Percentiles rank a stretch among this genome's conserved stretches.
These are phyloP conservation scores for Brevimyrus niger DNA, from an alignment of 2,113 vertebrate genomes.

Conservation along the genomic window DNA sequence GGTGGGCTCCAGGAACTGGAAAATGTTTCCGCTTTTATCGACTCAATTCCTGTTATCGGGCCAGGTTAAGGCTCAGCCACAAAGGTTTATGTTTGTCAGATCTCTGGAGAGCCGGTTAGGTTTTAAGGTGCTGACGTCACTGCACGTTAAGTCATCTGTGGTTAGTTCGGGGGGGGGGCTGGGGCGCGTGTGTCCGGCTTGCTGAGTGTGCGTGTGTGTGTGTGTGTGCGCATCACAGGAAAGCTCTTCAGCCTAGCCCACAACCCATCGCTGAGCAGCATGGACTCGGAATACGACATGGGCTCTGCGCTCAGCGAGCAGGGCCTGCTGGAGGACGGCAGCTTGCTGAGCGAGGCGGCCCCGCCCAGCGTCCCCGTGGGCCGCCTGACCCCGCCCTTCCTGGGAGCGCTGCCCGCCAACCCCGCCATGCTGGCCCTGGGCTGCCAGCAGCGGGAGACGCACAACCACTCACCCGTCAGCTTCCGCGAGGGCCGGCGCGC, in stretches of 20 bases:
- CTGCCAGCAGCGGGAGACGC: slow-evolving; percentile 79
- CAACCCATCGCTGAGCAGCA: slow-evolving; percentile 82
- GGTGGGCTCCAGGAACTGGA: slow-evolving; percentile 50
- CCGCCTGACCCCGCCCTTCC: slow-evolving; percentile 61
- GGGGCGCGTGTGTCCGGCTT: not conserved
- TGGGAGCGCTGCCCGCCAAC: slow-evolving; percentile 75
- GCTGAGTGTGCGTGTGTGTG: not conserved
- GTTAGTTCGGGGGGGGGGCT: not conserved
- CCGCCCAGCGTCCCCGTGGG: slow-evolving; percentile 54
- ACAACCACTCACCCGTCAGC: slow-evolving; percentile 93
- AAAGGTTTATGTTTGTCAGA: not conserved
- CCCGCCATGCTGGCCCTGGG: slow-evolving; percentile 80
- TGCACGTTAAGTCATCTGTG: not conserved
- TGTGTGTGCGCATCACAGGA: slow-evolving; percentile 52
- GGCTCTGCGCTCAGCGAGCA: slow-evolving; percentile 80
- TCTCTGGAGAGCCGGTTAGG: not conserved
- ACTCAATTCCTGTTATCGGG: not conserved
- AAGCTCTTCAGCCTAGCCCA: slow-evolving; percentile 79
- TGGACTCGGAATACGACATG: slow-evolving; percentile 85
- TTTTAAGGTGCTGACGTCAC: not conserved
- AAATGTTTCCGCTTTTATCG: not conserved
- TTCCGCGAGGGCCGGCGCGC: slow-evolving; percentile 92
- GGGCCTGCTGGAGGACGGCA: slow-evolving; percentile 72
- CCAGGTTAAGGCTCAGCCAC: not conserved
- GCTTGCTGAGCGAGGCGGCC: slow-evolving; percentile 72